Evolutionary conservation across 1,140 invertebrate genomes (phyloP), one percentile per base, ranked within the genome.

Genomic region (Micrasema minimum): DNA sequence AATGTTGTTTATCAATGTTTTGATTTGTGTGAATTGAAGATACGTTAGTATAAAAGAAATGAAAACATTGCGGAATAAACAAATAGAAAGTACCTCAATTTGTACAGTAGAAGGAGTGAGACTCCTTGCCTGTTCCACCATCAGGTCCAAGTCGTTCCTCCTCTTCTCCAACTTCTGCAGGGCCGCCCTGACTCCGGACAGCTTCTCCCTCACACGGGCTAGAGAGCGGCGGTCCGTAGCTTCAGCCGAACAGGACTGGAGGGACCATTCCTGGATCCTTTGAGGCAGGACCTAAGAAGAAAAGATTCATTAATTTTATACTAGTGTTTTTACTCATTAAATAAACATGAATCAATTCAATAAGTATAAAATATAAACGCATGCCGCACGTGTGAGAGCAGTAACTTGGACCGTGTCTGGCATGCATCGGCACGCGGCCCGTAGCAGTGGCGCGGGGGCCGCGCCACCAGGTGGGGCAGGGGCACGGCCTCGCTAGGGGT

Each of bases 371-470:
- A 41, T 2, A 12, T 41, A 99, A 82, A 78, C 92, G 92, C 74
- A 97, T 87, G 0, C 98, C 98, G 82, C 98, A 99, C 66, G 93
- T 89, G 75, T 97, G 91, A 10, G 92, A 95, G 79, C 98, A 99
- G 78, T 99, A 99, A 31, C 84, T 99, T 99, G 53, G 95, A 97
- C 11, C 90, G 90, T 23, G 86, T 7, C 91, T 84, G 0, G 96
- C 66, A 90, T 88, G 67, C 91, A 88, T 0, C 85, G 87, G 81
- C 97, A 99, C 12, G 88, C 2, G 96, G 96, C 0, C 97, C 97
- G 79, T 93, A 94, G 80, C 97, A 99, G 75, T 99, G 97, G 4
- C 90, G 80, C 0, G 89, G 85, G 43, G 83, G 82, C 0, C 75
- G 61, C 0, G 81, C 82, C 66, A 83, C 80, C 65, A 85, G 67